Percentiles rank a stretch among this genome's conserved stretches.
Evolutionary conservation across 2,888 invertebrate species (phyloP).

Genomic region (Megastigmus dorsalis): DNA sequence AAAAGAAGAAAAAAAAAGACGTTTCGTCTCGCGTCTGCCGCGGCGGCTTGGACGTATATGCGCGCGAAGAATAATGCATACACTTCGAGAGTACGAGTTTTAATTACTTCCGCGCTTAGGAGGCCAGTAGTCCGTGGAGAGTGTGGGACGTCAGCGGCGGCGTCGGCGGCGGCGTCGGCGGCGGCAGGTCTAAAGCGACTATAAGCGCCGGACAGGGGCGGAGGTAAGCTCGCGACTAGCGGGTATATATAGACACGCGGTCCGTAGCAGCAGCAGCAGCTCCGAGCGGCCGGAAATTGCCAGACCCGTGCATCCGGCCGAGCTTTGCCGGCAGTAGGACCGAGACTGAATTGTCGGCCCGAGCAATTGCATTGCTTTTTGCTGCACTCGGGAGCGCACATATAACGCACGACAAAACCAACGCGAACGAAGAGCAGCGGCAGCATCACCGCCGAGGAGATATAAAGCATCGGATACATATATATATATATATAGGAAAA

Average conservation of each 20-base stretch:
- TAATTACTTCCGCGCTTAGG: constrained; percentile 50
- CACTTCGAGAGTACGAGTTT: constrained; percentile 36
- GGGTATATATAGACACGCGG: too few relatives aligned
- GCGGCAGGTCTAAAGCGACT: too few relatives aligned
- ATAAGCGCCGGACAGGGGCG: background rate
- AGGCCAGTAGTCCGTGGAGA: too few relatives aligned
- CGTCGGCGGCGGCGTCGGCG: too few relatives aligned
- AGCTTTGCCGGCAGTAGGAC: background rate
- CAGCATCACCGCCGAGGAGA: too few relatives aligned
- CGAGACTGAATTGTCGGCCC: constrained; percentile 26
- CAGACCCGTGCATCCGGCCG: constrained; percentile 37
- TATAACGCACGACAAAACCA: background rate
- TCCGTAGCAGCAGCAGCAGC: too few relatives aligned
- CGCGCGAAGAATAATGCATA: constrained; percentile 26
- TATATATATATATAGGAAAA: too few relatives aligned
- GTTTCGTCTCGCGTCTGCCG: background rate
- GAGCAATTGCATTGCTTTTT: constrained; percentile 34
- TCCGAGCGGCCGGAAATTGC: constrained; percentile 49
- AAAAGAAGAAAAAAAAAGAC: too few relatives aligned
- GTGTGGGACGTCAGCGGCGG: too few relatives aligned
- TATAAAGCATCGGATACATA: too few relatives aligned
- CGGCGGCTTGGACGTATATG: background rate
- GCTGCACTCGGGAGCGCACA: background rate
- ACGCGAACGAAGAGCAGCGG: too few relatives aligned
- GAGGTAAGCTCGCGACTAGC: too few relatives aligned